A percentile compares a stretch with the other conserved stretches of the same genome.
phyloP scores from a whole-genome alignment of 2,888 invertebrate species.

The Drosophila ustulata region DNA sequence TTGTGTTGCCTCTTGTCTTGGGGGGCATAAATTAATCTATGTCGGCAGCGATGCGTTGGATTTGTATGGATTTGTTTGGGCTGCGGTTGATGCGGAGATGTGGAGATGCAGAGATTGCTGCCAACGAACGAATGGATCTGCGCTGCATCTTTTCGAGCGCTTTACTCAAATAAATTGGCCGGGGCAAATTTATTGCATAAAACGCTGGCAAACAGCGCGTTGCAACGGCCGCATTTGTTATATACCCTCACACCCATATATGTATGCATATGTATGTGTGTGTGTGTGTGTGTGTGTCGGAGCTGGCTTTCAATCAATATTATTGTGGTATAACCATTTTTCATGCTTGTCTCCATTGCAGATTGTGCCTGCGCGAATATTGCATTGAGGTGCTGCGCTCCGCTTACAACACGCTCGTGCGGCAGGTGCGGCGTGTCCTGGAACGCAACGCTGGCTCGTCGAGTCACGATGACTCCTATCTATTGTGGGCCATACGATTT shows the following conservation, averaged over 20 bases:
- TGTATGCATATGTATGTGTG: neutral
- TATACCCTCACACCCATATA: constrained; percentile 24
- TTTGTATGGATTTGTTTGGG: constrained; percentile 55
- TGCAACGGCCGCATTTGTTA: constrained; percentile 63
- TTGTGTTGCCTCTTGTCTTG: constrained; percentile 17
- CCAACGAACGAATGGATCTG: constrained; percentile 30
- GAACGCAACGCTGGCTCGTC: constrained; percentile 88
- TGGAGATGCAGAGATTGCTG: constrained; percentile 60
- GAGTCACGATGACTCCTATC: constrained; percentile 96
- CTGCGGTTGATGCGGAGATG: constrained; percentile 38
- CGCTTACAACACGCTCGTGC: constrained; percentile 97
- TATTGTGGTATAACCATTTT: constrained; percentile 78
- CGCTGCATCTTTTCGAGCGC: constrained; percentile 54
- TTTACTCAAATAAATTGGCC: constrained; percentile 75
- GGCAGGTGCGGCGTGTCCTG: constrained; percentile 92
- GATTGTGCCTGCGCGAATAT: constrained; percentile 96
- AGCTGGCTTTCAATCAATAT: constrained; percentile 74
- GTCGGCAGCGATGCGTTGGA: constrained; percentile 63
- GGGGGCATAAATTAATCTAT: constrained; percentile 72
- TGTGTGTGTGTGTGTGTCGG: constrained; percentile 11
- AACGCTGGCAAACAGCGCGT: constrained; percentile 64
- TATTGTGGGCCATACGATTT: constrained; percentile 96
- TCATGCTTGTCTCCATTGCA: constrained; percentile 76
- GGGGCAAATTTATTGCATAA: constrained; percentile 73
- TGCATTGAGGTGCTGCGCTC: constrained; percentile 96